These are phyloP conservation scores for Hydraecia micacea DNA, from an alignment of 2,888 invertebrate genomes.

Conservation along the genomic window DNA sequence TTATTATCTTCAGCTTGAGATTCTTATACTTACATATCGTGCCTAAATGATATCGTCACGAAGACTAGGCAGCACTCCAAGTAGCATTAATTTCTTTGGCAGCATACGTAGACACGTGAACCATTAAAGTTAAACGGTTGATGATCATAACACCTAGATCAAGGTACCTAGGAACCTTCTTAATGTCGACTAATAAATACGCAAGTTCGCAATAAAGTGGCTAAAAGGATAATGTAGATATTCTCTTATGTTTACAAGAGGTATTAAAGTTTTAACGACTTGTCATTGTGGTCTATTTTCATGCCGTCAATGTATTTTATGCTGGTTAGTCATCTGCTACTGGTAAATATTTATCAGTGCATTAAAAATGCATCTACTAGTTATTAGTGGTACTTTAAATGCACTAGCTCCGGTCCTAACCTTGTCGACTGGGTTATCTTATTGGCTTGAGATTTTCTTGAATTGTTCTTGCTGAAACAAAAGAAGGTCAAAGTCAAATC, in stretches of 20 bases:
- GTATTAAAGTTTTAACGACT: slow-evolving; percentile 44
- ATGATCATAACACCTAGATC: slow-evolving; percentile 5
- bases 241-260: slow-evolving; percentile 33
- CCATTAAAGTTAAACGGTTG: slow-evolving; percentile 2
- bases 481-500: not conserved
- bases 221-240: slow-evolving; percentile 13
- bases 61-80: slow-evolving; percentile 31
- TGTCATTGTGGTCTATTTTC: slow-evolving; percentile 35
- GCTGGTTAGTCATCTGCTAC: slow-evolving; percentile 19
- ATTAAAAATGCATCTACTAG: slow-evolving; percentile 20
- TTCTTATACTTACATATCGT: too few species aligned
- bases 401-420: not conserved
- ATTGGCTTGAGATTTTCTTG: not conserved
- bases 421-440: slow-evolving; percentile 10
- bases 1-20: too few species aligned
- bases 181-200: not conserved
- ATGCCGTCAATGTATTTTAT: slow-evolving; percentile 26
- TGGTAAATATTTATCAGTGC: slow-evolving; percentile 23
- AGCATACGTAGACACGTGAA: slow-evolving; percentile 16
- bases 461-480: not conserved
- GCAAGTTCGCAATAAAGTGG: not conserved
- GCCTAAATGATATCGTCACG: not conserved
- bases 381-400: slow-evolving; percentile 20
- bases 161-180: not conserved
- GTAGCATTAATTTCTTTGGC: slow-evolving; percentile 26